phyloP scores from a whole-genome alignment of 2,113 vertebrate species.

The Murina feae region DNA sequence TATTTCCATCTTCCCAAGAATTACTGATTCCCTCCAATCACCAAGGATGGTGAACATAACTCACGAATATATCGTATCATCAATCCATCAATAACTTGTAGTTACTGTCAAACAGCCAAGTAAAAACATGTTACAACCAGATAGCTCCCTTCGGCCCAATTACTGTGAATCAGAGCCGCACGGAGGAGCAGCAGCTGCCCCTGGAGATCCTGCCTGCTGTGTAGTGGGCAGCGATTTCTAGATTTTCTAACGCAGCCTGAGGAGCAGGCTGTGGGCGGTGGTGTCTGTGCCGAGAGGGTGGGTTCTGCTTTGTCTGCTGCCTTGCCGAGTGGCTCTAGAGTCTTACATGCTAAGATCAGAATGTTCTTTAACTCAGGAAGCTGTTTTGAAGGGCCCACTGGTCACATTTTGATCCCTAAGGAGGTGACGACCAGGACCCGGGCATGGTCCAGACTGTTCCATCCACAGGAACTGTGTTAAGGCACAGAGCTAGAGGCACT shows the following conservation, averaged over 20 bases:
- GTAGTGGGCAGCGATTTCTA: not conserved
- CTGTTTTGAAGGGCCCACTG: constrained; percentile 25
- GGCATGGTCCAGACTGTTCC: not conserved
- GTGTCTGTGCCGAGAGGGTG: not conserved
- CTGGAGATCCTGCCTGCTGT: constrained; percentile 7
- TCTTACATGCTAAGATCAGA: not conserved
- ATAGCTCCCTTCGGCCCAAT: constrained; percentile 49
- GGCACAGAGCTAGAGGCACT: not conserved
- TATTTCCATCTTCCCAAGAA: constrained; percentile 42
- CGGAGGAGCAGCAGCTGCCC: constrained; percentile 1
- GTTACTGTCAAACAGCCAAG: constrained; percentile 10
- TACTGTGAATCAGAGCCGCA: constrained; percentile 31
- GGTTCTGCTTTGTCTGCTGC: not conserved
- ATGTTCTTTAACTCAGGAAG: not conserved
- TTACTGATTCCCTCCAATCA: constrained; percentile 64
- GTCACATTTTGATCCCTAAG: not conserved
- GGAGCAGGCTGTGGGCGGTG: not conserved
- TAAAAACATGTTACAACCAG: constrained; percentile 45
- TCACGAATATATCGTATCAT: constrained; percentile 59
- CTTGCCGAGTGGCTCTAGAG: not conserved
- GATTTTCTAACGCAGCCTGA: not conserved
- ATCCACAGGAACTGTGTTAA: not conserved
- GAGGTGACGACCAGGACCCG: not conserved
- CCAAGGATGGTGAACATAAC: not conserved
- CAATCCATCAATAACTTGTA: constrained; percentile 63